Conservation (phyloP, 2,113 vertebrate species). For the Forbesichthys papilliferus region DNA sequence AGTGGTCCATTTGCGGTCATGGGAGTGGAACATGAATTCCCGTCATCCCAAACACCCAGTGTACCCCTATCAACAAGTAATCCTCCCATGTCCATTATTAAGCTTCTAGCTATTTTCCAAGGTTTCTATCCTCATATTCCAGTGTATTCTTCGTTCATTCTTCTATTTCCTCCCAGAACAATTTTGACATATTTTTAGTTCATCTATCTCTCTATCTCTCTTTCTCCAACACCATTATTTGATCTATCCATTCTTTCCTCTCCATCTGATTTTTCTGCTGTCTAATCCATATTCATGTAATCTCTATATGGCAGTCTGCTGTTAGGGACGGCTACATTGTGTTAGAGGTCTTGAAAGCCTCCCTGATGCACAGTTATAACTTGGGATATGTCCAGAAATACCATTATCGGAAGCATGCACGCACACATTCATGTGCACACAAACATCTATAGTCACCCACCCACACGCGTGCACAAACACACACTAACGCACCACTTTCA, state of each 20-base stretch:
- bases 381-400: constrained; percentile 74
- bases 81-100: constrained; percentile 36
- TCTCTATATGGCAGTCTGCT: constrained; percentile 69
- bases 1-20: constrained; percentile 50
- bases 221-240: constrained; percentile 22
- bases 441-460: not conserved
- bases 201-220: constrained; percentile 13
- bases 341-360: constrained; percentile 70
- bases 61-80: constrained; percentile 44
- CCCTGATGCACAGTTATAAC: constrained; percentile 75
- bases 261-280: constrained; percentile 36
- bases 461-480: not conserved
- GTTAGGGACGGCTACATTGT: constrained; percentile 70
- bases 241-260: constrained; percentile 30
- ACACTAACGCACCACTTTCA: not conserved
- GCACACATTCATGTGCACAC: not conserved
- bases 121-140: constrained; percentile 36
- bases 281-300: constrained; percentile 76
- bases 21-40: constrained; percentile 2
- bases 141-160: constrained; percentile 18
- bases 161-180: constrained; percentile 20
- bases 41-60: no score
- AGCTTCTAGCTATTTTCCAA: constrained; percentile 44
- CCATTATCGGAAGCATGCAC: constrained; percentile 57
- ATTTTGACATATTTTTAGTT: constrained; percentile 12